These are phyloP conservation scores for Drosophila tristis DNA, from an alignment of 1,140 invertebrate species.

Conservation along the genomic window DNA sequence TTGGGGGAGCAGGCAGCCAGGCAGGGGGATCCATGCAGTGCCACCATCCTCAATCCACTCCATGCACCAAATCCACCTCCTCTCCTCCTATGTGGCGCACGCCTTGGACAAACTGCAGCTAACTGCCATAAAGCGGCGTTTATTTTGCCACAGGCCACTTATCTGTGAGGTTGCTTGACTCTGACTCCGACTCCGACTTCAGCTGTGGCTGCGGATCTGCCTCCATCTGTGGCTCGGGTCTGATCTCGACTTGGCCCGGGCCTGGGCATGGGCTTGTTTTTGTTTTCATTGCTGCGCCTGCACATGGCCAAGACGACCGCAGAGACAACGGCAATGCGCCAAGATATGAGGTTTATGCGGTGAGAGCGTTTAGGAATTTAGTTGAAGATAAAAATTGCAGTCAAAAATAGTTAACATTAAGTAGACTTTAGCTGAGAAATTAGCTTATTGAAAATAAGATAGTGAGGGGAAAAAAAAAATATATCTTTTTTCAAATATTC, in stretches of 20 bases:
- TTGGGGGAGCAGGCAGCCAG: slow-evolving; percentile 19
- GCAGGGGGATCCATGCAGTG: slow-evolving; percentile 30
- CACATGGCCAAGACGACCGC: slow-evolving; percentile 23
- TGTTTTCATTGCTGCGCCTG: slow-evolving; percentile 74
- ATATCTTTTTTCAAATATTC: no score
- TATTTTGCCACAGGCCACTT: slow-evolving; percentile 82
- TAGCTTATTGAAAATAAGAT: no score
- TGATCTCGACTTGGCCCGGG: slow-evolving; percentile 26
- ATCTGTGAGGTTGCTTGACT: slow-evolving; percentile 68
- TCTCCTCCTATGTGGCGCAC: slow-evolving; percentile 60
- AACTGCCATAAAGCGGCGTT: slow-evolving; percentile 82
- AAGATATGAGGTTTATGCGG: slow-evolving; percentile 26
- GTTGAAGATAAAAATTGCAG: neutral
- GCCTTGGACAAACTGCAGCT: slow-evolving; percentile 73
- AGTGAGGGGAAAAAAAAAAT: no score
- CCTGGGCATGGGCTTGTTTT: slow-evolving; percentile 55
- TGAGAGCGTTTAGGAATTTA: neutral
- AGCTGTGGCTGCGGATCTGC: slow-evolving; percentile 13
- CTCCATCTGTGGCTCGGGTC: slow-evolving; percentile 29
- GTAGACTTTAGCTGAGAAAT: no score
- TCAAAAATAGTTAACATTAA: neutral
- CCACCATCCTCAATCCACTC: slow-evolving; percentile 37
- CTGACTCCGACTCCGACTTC: slow-evolving; percentile 28
- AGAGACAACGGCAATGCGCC: slow-evolving; percentile 1
- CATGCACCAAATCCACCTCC: slow-evolving; percentile 6